phyloP scores from a whole-genome alignment of 2,888 invertebrate species.

The Epistrophella euchroma region DNA sequence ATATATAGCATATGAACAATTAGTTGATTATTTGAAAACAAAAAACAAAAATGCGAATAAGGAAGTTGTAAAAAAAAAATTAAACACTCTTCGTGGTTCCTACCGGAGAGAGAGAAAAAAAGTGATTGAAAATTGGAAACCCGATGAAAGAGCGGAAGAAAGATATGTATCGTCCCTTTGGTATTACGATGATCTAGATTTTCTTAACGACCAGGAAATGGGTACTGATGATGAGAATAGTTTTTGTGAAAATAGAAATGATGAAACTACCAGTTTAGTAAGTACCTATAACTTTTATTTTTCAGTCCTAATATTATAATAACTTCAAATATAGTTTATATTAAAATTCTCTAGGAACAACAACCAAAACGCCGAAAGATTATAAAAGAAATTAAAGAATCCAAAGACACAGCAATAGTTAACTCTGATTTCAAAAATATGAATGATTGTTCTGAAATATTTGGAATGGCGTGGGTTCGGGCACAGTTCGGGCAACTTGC shows the following conservation, averaged over 20 bases:
- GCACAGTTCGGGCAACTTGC: slow-evolving; percentile 16
- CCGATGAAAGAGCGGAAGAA: background rate
- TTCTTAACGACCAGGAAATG: slow-evolving; percentile 23
- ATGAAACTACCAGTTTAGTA: too few species aligned
- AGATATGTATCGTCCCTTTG: slow-evolving; percentile 26
- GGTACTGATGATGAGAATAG: background rate
- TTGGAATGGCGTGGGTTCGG: slow-evolving; percentile 25
- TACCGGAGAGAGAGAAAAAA: slow-evolving; percentile 26
- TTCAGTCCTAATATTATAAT: background rate
- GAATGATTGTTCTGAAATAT: slow-evolving; percentile 14
- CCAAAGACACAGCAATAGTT: background rate
- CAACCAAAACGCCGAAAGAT: background rate
- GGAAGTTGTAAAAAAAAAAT: background rate
- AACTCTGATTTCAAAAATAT: background rate
- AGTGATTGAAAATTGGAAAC: background rate
- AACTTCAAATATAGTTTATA: too few species aligned
- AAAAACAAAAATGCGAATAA: slow-evolving; percentile 13
- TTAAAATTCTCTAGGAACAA: background rate
- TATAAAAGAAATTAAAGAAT: background rate
- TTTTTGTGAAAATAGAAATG: background rate
- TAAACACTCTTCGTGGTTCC: slow-evolving; percentile 34
- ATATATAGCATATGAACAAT: background rate
- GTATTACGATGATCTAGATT: slow-evolving; percentile 31
- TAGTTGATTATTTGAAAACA: slow-evolving; percentile 11
- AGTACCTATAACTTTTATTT: background rate